Conservation (phyloP, 2,797 vertebrate genomes). For the Falco cherrug region DNA sequence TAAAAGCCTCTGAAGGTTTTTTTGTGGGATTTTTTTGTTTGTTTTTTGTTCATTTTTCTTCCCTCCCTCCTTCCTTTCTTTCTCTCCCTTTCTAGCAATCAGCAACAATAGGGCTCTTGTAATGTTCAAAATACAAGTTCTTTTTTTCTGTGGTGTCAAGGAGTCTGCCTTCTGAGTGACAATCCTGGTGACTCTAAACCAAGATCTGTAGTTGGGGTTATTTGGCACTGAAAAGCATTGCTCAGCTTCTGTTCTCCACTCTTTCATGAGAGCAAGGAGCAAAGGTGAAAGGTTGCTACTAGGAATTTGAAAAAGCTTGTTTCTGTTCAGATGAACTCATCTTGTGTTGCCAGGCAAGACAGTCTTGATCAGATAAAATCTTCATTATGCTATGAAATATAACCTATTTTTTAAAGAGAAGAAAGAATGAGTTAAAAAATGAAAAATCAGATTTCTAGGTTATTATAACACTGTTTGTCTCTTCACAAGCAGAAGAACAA, state of each 20-base stretch:
- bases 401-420: neutral
- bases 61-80: neutral
- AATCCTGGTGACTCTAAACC: conserved; percentile 32
- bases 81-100: neutral
- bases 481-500: neutral
- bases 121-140: conserved; percentile 11
- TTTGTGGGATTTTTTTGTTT: neutral
- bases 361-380: neutral
- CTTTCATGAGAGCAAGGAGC: conserved; percentile 25
- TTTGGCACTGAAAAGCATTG: conserved; percentile 40
- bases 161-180: conserved; percentile 38
- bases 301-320: conserved; percentile 29
- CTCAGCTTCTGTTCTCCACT: conserved; percentile 4
- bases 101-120: conserved; percentile 43
- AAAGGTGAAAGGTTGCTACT: conserved; percentile 52
- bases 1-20: conserved; percentile 38
- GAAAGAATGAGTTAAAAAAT: neutral
- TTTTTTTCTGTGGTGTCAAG: conserved; percentile 17
- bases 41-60: neutral
- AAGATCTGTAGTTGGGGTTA: conserved; percentile 14
- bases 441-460: neutral
- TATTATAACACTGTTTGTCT: neutral
- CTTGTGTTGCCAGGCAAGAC: neutral
- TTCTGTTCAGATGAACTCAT: neutral
- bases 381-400: neutral